Evolutionary conservation across 2,888 invertebrate genomes (phyloP).

Genomic region (Xylophagus ater): DNA sequence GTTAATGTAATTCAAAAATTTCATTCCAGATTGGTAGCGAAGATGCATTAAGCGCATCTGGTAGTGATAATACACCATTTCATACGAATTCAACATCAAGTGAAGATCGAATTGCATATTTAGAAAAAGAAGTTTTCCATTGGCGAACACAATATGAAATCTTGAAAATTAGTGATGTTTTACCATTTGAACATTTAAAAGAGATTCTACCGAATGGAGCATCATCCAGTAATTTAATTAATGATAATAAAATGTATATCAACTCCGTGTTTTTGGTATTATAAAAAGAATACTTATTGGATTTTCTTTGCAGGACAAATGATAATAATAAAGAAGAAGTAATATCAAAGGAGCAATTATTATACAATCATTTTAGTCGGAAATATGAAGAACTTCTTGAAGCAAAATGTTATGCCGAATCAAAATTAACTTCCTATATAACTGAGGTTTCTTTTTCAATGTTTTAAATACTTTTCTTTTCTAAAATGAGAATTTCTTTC

Average conservation of each 20-base stretch:
- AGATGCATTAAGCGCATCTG: conserved; percentile 46
- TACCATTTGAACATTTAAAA: conserved; percentile 13
- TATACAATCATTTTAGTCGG: conserved; percentile 34
- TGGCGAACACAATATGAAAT: conserved; percentile 65
- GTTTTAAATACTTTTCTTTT: background rate
- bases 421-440: conserved; percentile 30
- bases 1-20: background rate
- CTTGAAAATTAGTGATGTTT: conserved; percentile 44
- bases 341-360: conserved; percentile 30
- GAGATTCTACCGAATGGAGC: conserved; percentile 15
- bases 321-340: conserved; percentile 15
- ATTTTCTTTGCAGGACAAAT: conserved; percentile 6
- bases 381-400: conserved; percentile 34
- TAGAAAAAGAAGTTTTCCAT: conserved; percentile 58
- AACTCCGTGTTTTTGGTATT: background rate
- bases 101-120: conserved; percentile 37
- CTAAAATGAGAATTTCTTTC: conserved; percentile 11
- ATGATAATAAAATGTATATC: conserved; percentile 16
- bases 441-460: conserved; percentile 32
- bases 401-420: conserved; percentile 34
- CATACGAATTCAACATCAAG: conserved; percentile 22
- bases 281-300: background rate
- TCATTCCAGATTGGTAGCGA: conserved; percentile 48
- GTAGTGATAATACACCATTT: conserved; percentile 34
- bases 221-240: conserved; percentile 11